Conservation (phyloP, 2,797 vertebrate species). For the Liparis tanakae region DNA sequence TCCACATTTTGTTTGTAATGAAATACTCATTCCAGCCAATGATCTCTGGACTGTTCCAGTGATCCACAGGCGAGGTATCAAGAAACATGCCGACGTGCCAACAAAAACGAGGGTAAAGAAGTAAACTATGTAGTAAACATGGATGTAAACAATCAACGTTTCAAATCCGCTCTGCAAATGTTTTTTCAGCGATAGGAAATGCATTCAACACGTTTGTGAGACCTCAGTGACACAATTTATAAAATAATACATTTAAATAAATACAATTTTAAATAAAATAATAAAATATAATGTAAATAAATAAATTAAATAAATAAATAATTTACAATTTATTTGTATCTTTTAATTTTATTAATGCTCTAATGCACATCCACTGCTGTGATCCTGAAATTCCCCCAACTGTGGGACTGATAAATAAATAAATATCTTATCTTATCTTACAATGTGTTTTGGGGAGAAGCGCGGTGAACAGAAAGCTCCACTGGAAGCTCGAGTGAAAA, state of each 20-base stretch:
- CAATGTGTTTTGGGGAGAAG: neutral
- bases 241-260: no score
- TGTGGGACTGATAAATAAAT: no score
- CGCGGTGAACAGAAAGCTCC: neutral
- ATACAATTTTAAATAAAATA: no score
- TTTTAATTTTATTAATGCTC: no score
- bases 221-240: neutral
- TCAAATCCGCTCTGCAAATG: neutral
- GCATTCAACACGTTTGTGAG: neutral
- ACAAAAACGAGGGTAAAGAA: neutral
- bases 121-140: no score
- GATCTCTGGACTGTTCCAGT: neutral
- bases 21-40: neutral
- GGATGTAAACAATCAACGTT: neutral
- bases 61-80: neutral
- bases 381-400: no score
- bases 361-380: no score
- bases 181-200: neutral
- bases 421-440: no score
- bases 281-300: no score
- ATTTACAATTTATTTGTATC: no score
- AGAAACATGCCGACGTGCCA: neutral
- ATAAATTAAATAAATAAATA: no score
- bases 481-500: neutral
- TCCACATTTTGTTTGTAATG: no score